A percentile compares a stretch with the other conserved stretches of the same genome.
Conservation (phyloP, 2,113 vertebrate genomes). For the Amblyopsis rosae region DNA sequence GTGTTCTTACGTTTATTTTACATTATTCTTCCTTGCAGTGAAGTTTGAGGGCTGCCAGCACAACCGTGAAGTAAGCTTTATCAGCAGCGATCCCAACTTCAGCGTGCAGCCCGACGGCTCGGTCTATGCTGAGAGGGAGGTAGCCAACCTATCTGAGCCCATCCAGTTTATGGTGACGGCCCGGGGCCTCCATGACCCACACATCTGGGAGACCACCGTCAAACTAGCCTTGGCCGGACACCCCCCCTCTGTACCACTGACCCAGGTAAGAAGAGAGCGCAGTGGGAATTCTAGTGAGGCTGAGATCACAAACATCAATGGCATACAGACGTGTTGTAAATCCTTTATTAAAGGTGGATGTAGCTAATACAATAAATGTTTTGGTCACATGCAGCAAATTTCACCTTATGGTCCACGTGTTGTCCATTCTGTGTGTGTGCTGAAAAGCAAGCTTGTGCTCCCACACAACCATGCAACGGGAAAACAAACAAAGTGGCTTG, state of each 20-base stretch:
- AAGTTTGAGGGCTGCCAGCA: slow-evolving; percentile 87
- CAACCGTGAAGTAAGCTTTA: slow-evolving; percentile 79
- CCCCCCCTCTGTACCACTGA: slow-evolving; percentile 66
- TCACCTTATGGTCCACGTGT: too few species aligned
- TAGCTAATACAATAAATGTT: too few species aligned
- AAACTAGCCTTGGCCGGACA: slow-evolving; percentile 84
- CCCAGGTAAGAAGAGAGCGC: slow-evolving; percentile 60
- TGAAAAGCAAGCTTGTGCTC: too few species aligned
- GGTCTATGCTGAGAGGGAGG: slow-evolving; percentile 79
- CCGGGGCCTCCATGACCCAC: slow-evolving; percentile 71
- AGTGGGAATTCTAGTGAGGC: too few species aligned
- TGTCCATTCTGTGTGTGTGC: too few species aligned
- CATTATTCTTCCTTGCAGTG: slow-evolving; percentile 74
- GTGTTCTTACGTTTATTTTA: slow-evolving; percentile 39
- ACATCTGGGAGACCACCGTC: slow-evolving; percentile 85
- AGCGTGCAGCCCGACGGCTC: slow-evolving; percentile 83
- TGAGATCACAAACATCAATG: neutral
- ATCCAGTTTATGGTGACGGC: slow-evolving; percentile 86
- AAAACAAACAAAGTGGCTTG: too few species aligned
- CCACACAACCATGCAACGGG: too few species aligned
- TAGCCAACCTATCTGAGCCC: slow-evolving; percentile 83
- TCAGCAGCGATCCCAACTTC: slow-evolving; percentile 89
- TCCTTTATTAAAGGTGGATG: neutral
- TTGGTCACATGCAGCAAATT: too few species aligned
- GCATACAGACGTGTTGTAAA: neutral